These are phyloP conservation scores for Nomada ruficornis DNA, from an alignment of 2,888 invertebrate genomes.

Conservation along the genomic window DNA sequence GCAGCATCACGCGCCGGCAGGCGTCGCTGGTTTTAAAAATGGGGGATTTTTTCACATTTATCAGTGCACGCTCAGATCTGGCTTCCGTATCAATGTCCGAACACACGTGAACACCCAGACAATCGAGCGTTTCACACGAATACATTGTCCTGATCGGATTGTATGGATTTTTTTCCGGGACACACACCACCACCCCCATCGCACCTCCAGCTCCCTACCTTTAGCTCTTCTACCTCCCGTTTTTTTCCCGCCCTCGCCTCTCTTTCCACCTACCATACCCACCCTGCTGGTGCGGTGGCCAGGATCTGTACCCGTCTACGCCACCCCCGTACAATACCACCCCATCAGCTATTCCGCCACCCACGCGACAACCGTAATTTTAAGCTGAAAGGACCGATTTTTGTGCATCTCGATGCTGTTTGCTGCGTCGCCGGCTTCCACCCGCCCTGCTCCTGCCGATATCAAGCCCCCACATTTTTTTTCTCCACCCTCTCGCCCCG, in stretches of 20 bases:
- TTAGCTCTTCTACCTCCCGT: slow-evolving; percentile 51
- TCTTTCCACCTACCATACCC: slow-evolving; percentile 42
- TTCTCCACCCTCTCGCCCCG: slow-evolving; percentile 2
- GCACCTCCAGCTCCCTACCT: slow-evolving; percentile 59
- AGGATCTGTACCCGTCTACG: slow-evolving; percentile 60
- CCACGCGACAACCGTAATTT: slow-evolving; percentile 79
- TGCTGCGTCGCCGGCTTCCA: slow-evolving; percentile 74
- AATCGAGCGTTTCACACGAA: slow-evolving; percentile 83
- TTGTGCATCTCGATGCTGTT: slow-evolving; percentile 76
- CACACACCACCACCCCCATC: slow-evolving; percentile 71
- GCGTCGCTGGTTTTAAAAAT: slow-evolving; percentile 77
- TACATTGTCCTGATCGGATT: slow-evolving; percentile 84
- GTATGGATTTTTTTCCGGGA: slow-evolving; percentile 84
- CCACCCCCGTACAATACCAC: slow-evolving; percentile 71
- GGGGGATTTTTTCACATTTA: slow-evolving; percentile 81
- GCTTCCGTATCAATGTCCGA: slow-evolving; percentile 81
- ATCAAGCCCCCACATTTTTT: slow-evolving; percentile 35
- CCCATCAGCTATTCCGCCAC: slow-evolving; percentile 73
- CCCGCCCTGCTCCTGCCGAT: slow-evolving; percentile 55
- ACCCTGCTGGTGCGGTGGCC: slow-evolving; percentile 36
- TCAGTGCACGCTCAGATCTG: slow-evolving; percentile 80
- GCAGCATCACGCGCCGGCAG: slow-evolving; percentile 73
- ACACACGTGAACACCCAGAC: slow-evolving; percentile 81
- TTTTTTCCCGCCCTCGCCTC: slow-evolving; percentile 8
- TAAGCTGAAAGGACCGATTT: slow-evolving; percentile 81